Evolutionary conservation across 2,888 invertebrate genomes (phyloP).

Genomic region (Eupithecia centaureata): DNA sequence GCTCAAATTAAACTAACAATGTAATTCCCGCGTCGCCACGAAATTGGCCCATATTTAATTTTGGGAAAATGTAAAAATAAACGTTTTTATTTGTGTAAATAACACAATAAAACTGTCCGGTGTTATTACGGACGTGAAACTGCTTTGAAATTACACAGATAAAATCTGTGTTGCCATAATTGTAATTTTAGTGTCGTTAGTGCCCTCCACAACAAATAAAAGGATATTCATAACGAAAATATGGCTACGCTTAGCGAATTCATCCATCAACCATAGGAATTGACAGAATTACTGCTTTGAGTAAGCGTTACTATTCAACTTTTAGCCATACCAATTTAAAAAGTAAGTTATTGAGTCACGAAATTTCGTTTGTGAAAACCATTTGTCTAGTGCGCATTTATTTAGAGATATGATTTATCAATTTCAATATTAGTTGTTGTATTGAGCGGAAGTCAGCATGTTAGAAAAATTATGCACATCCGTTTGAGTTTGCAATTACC

Average conservation of each 20-base stretch:
- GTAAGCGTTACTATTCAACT: background rate
- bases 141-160: slow-evolving; percentile 78
- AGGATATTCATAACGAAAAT: slow-evolving; percentile 10
- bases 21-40: slow-evolving; percentile 60
- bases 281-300: background rate
- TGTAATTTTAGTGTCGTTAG: slow-evolving; percentile 81
- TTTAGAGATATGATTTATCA: slow-evolving; percentile 72
- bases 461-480: slow-evolving; percentile 80
- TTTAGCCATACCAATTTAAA: background rate
- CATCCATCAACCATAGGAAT: background rate
- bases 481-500: slow-evolving; percentile 69
- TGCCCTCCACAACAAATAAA: slow-evolving; percentile 54
- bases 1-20: slow-evolving; percentile 69
- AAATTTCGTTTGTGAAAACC: background rate
- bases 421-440: slow-evolving; percentile 70
- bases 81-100: slow-evolving; percentile 85
- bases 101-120: slow-evolving; percentile 80
- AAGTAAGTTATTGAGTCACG: too few species aligned
- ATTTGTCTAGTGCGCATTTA: slow-evolving; percentile 54
- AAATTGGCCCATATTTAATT: slow-evolving; percentile 82
- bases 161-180: slow-evolving; percentile 79
- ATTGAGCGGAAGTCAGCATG: slow-evolving; percentile 75
- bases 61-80: slow-evolving; percentile 84
- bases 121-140: slow-evolving; percentile 73
- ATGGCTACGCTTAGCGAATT: background rate